Conservation (phyloP, 1,140 invertebrate species). For the Diploscapter pachys region DNA sequence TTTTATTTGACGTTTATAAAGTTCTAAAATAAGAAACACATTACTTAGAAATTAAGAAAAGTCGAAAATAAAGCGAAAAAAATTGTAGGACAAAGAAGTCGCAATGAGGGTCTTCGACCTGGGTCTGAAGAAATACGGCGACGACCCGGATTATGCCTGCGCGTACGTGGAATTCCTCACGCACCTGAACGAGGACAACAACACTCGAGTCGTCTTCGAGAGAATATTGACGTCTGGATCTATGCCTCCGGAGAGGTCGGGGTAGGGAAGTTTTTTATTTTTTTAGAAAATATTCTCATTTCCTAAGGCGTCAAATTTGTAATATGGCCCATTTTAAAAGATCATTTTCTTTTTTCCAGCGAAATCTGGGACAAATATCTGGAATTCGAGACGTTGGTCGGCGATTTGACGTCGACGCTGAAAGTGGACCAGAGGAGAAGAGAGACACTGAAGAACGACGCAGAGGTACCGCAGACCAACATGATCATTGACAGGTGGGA, state of each 20-base stretch:
- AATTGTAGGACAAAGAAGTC: constrained; percentile 81
- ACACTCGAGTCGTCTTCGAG: constrained; percentile 94
- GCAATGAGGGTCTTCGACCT: constrained; percentile 97
- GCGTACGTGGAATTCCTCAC: constrained; percentile 95
- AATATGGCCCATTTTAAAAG: no score
- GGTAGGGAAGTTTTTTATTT: no score
- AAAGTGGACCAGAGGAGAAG: constrained; percentile 92
- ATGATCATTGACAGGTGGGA: constrained; percentile 47
- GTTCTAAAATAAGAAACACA: no score
- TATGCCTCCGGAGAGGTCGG: constrained; percentile 71
- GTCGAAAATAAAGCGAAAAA: no score
- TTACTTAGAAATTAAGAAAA: no score
- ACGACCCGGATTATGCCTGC: constrained; percentile 87
- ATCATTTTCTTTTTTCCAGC: constrained; percentile 62
- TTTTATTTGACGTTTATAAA: no score
- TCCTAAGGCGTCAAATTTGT: no score
- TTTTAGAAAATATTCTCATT: no score
- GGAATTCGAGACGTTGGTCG: constrained; percentile 97
- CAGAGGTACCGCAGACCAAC: constrained; percentile 34
- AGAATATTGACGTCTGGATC: constrained; percentile 88
- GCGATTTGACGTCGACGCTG: constrained; percentile 91
- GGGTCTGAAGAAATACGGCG: constrained; percentile 90
- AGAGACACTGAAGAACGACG: constrained; percentile 3
- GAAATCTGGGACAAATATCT: constrained; percentile 98
- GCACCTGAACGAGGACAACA: constrained; percentile 99